Evolutionary conservation across 2,113 vertebrate genomes (phyloP), one percentile per base, ranked within the genome.

Genomic region (Hippocampus abdominalis): DNA sequence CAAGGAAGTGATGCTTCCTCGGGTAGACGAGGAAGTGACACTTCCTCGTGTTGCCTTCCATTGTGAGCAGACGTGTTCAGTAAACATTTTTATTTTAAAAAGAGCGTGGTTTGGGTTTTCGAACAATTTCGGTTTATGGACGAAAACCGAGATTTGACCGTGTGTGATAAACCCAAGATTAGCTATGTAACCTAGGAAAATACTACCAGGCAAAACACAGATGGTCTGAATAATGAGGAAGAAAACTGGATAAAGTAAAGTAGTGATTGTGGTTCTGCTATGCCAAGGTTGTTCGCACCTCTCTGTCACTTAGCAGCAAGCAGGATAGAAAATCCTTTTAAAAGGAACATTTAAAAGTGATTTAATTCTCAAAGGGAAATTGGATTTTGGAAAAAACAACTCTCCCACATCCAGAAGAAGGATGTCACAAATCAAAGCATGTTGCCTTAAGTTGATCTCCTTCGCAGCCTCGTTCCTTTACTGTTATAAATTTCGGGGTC

Each of bases 341-440:
- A 49, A 69, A 70, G 68, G 36, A 72, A 72, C 29, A n/a, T 29
- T 39, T 68, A 69, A 74, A 69, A 44, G n/a, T 49, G n/a, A 46
- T 79, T 15, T 39, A 69, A 36, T 6, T 46, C 42, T 71, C 61
- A 63, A 9, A 23, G 21, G 39, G 39, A 60, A 23, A 63, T 39
- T 27, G 40, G 32, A 67, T 46, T 64, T 68, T 61, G 68, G 39
- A 63, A 71, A 79, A 69, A 82, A 76, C 10, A 74, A 64, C 39
- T 56, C 11, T 66, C 20, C 13, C 10, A n/a, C 49, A 59, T 73
- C 46, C 32, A 68, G 64, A 72, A 42, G 46, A 53, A 66, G 25
- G 68, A 74, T 66, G 61, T 77, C 64, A 61, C 64, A 84, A 83
- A 78, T 76, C 72, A 77, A 68, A 83, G 77, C 66, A 73, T 40